Conservation (phyloP, 2,113 vertebrate genomes). For the Daphoenositta chrysoptera region DNA sequence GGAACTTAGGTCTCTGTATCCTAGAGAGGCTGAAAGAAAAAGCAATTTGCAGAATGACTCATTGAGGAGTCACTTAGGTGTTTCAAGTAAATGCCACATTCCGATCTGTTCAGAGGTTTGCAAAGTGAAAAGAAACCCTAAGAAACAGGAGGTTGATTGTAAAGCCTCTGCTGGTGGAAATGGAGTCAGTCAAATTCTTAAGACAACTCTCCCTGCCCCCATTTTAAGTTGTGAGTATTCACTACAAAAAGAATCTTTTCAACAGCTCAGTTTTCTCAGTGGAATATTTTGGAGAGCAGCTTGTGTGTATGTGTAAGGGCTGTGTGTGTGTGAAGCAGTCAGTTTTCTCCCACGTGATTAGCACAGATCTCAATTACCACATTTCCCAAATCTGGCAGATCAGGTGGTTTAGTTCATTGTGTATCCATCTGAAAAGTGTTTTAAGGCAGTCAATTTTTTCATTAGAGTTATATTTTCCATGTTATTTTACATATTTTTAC, state of each 20-base stretch:
- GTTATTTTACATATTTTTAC: background rate
- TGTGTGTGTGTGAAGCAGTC: background rate
- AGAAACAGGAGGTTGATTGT: background rate
- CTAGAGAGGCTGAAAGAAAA: background rate
- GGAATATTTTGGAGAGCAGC: background rate
- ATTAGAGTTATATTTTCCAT: background rate
- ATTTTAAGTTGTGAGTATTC: background rate
- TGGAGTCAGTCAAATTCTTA: background rate
- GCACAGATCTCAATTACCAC: background rate
- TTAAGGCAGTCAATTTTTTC: background rate
- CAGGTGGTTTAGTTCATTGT: background rate
- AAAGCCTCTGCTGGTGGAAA: background rate
- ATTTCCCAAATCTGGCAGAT: background rate
- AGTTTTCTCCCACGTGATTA: background rate
- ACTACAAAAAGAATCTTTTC: background rate
- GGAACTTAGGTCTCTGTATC: background rate
- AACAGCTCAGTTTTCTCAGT: background rate
- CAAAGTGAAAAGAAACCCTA: background rate
- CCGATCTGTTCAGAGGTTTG: background rate
- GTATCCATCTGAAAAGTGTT: background rate
- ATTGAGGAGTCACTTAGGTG: background rate
- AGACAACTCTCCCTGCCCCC: background rate
- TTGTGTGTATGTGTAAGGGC: background rate
- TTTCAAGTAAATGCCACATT: background rate
- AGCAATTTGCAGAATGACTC: background rate